Conservation (phyloP, 2,888 invertebrate species). For the Gibbula magus region DNA sequence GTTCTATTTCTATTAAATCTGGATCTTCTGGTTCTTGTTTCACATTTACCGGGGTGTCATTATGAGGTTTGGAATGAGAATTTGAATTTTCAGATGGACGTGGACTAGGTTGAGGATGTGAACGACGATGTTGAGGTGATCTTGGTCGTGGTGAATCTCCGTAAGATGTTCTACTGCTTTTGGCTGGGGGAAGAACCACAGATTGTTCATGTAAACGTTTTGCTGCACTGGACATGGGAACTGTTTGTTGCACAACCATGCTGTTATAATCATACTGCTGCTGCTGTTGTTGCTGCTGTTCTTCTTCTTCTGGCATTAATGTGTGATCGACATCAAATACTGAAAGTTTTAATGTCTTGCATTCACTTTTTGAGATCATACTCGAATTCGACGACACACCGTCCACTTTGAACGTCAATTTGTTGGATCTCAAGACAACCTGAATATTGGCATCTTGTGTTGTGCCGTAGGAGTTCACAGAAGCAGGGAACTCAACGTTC, state of each 20-base stretch:
- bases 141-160: not conserved
- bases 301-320: conserved; percentile 9
- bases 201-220: not conserved
- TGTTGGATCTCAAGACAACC: conserved; percentile 12
- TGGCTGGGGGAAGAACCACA: not conserved
- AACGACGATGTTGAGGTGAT: conserved; percentile 7
- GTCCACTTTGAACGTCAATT: conserved; percentile 21
- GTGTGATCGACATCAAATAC: conserved; percentile 7
- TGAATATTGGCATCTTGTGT: conserved; percentile 19
- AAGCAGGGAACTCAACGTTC: conserved; percentile 1
- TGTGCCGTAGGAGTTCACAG: conserved; percentile 18
- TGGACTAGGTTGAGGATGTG: not conserved
- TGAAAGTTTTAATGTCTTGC: conserved; percentile 14
- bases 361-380: conserved; percentile 19
- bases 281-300: not conserved
- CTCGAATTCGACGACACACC: conserved; percentile 15
- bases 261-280: not conserved
- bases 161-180: conserved; percentile 12
- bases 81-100: not conserved
- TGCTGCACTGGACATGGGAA: not conserved
- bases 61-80: conserved; percentile 2
- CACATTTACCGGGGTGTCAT: not conserved
- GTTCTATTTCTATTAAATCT: conserved; percentile 21
- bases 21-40: conserved; percentile 22
- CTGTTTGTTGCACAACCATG: not conserved